Evolutionary conservation across 2,113 vertebrate species (phyloP).

Genomic region (Gobius niger): DNA sequence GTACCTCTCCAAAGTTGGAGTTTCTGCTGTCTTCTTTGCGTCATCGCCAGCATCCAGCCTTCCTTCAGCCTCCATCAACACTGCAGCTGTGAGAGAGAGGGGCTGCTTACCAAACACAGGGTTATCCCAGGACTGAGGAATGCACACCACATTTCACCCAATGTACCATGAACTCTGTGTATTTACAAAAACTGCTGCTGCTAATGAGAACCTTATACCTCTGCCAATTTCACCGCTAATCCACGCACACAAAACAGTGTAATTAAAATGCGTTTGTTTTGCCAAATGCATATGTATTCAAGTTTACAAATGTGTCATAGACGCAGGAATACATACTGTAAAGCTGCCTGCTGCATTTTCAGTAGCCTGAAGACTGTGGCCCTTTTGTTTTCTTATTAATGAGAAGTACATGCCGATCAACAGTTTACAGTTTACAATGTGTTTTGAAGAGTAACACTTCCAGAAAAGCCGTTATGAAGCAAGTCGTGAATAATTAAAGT

Average conservation of each 20-base stretch:
- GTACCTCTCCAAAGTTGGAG: too few relatives aligned
- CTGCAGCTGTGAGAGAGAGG: not conserved
- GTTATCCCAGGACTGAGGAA: not conserved
- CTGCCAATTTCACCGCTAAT: not conserved
- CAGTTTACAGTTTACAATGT: not conserved
- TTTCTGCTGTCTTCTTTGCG: too few relatives aligned
- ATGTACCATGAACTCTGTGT: not conserved
- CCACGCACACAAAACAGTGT: not conserved
- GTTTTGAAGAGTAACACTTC: conserved; percentile 5
- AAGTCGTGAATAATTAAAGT: not conserved
- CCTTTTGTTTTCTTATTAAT: not conserved
- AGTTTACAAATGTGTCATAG: not conserved
- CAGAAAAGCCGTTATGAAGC: conserved; percentile 3
- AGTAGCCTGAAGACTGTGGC: not conserved
- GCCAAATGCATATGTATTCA: not conserved
- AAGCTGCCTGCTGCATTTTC: too few relatives aligned
- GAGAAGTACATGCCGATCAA: conserved; percentile 6
- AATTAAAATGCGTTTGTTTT: not conserved
- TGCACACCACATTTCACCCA: not conserved
- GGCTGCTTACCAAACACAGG: conserved; percentile 1
- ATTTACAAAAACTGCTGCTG: not conserved
- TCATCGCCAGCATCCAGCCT: not conserved
- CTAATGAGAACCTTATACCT: not conserved
- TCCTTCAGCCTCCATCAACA: conserved; percentile 16
- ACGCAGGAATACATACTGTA: too few relatives aligned